Percentiles rank a stretch among this genome's conserved stretches.
These are phyloP conservation scores for Creontiades dilutus DNA, from an alignment of 2,888 invertebrate genomes.

Conservation along the genomic window DNA sequence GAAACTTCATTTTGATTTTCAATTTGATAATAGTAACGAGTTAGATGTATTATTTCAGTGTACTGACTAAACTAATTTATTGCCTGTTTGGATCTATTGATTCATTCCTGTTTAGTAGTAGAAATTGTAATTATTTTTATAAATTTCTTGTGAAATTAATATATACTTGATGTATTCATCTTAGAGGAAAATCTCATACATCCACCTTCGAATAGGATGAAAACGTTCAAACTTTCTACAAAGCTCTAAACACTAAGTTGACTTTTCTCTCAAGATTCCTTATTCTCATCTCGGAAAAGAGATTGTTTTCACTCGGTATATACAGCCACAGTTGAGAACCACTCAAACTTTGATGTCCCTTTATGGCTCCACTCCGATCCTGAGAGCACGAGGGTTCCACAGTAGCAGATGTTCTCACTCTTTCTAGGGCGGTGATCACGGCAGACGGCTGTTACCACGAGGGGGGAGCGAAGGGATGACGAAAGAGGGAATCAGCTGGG, in stretches of 20 bases:
- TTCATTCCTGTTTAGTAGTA: too few relatives aligned
- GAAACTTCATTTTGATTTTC: too few relatives aligned
- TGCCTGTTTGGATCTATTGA: too few relatives aligned
- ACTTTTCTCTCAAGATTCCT: not conserved
- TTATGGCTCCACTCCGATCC: conserved; percentile 45
- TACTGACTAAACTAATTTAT: too few relatives aligned
- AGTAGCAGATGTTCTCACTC: conserved; percentile 51
- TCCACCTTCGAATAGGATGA: too few relatives aligned
- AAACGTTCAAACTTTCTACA: too few relatives aligned
- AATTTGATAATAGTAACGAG: too few relatives aligned
- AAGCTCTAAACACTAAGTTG: not conserved
- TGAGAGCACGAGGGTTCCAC: not conserved
- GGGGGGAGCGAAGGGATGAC: not conserved
- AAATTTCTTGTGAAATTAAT: too few relatives aligned
- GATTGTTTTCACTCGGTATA: not conserved
- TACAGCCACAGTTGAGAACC: conserved; percentile 28
- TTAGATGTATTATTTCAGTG: too few relatives aligned
- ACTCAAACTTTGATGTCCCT: conserved; percentile 48
- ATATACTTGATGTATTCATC: too few relatives aligned
- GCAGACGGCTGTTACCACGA: not conserved
- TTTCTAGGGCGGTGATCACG: conserved; percentile 50
- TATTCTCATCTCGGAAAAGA: not conserved
- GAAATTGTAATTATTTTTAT: too few relatives aligned
- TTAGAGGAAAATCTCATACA: too few relatives aligned
- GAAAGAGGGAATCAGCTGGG: conserved; percentile 42